Base-by-base conservation (phyloP, 2,888 invertebrate species). In the Helicoverpa assulta region DNA sequence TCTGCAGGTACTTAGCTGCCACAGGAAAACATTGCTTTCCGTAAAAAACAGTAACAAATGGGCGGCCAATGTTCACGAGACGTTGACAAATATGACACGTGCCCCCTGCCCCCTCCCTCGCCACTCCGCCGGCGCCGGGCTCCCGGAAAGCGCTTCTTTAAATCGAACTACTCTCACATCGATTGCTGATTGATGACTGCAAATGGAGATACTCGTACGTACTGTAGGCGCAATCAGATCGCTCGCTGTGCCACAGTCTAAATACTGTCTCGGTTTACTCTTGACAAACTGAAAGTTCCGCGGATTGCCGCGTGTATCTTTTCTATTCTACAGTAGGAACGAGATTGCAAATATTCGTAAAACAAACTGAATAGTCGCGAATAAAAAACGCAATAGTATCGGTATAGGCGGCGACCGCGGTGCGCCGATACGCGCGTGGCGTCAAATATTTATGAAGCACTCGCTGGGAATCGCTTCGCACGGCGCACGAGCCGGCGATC, bases 391-490 rank as follows among this genome's bases (percentile, higher is more conserved):
- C 29, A 14, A 18, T 21, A 14, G 52, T 84, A 81, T 73, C 16
- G 61, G 14, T 40, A 19, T 56, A 18, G 19, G 75, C 26, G 26
- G 26, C 26, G 26, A 68, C 73, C 76, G 60, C 29, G 19, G 75
- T 70, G 74, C 76, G 76, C 70, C 76, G 75, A 72, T 67, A 70
- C 81, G 82, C 87, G 83, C 78, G 84, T 85, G 86, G 87, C 84
- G 81, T 86, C 90, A 88, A 89, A 90, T 92, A 91, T 92, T 91
- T 86, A 91, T 90, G 84, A 83, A 91, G 84, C 91, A 90, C 91
- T 91, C 90, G 73, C 80, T 73, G 70, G 80, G 73, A 72, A 84
- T 82, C 87, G 83, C 81, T 84, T 81, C 47, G 57, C 18, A 50
- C 40, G 5, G 29, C 56, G 16, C 7, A 19, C 26, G 26, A 26